Evolutionary conservation across 2,888 invertebrate species (phyloP).

Genomic region (Eutolmus rufibarbis): DNA sequence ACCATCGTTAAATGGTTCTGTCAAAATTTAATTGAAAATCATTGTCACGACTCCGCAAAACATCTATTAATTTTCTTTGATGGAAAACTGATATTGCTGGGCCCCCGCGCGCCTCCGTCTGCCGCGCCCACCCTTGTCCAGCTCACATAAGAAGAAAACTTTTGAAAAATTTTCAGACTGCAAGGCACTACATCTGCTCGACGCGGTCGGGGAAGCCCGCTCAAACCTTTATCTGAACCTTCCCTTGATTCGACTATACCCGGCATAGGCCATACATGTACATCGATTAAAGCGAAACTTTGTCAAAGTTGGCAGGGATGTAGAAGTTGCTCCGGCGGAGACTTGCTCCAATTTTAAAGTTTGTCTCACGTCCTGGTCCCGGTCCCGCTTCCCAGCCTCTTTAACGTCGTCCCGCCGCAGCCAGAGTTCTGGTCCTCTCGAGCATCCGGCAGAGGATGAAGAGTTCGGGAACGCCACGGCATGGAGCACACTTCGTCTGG

Average conservation of each 20-base stretch:
- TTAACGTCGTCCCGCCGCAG: not conserved
- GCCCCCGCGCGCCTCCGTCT: not conserved
- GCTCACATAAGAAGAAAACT: not conserved
- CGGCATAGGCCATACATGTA: not conserved
- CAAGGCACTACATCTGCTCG: not conserved
- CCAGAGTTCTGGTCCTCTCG: not conserved
- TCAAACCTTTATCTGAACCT: not conserved
- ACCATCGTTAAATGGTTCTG: not conserved
- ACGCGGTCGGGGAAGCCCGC: not conserved
- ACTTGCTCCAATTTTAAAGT: not conserved
- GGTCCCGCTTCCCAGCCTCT: too few relatives aligned
- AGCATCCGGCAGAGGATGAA: not conserved
- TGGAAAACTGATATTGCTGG: not conserved
- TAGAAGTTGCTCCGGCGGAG: not conserved
- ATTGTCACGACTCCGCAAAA: not conserved
- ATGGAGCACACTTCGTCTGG: not conserved
- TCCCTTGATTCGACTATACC: not conserved
- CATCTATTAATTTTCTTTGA: not conserved
- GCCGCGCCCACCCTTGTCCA: not conserved
- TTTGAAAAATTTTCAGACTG: not conserved
- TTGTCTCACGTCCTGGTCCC: not conserved
- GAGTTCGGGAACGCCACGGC: not conserved
- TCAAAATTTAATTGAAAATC: not conserved
- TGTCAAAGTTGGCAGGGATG: not conserved
- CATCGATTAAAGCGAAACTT: not conserved